A percentile compares a stretch with the other conserved stretches of the same genome.
phyloP scores from a whole-genome alignment of 2,888 invertebrate species.

The Amblyjoppa fuscipennis region DNA sequence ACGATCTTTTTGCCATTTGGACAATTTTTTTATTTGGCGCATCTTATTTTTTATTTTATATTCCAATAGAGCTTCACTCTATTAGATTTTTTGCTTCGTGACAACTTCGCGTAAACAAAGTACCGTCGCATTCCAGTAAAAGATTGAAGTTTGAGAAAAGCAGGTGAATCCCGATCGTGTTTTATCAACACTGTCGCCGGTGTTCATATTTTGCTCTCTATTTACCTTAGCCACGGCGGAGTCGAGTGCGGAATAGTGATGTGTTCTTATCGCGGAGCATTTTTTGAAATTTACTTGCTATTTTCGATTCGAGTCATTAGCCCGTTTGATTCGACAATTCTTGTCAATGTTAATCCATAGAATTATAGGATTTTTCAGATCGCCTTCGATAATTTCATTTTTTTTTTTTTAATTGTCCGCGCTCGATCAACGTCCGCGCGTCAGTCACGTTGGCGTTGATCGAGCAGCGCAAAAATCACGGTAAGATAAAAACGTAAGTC shows the following conservation, averaged over 20 bases:
- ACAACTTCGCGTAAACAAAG: not conserved
- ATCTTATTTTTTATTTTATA: too few species aligned
- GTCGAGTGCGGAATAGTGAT: not conserved
- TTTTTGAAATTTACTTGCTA: not conserved
- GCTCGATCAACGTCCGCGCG: not conserved
- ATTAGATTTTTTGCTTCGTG: not conserved
- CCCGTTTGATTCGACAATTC: not conserved
- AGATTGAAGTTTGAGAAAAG: not conserved
- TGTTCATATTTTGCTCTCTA: not conserved
- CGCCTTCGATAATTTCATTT: not conserved
- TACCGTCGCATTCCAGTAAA: not conserved
- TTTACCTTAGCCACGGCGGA: not conserved
- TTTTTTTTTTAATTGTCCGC: not conserved
- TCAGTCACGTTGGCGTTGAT: not conserved
- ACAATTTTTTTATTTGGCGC: too few species aligned
- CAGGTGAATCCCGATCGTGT: not conserved
- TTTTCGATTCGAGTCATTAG: not conserved
- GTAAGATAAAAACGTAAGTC: not conserved
- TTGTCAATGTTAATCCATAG: not conserved
- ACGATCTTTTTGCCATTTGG: not conserved
- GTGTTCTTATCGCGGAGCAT: not conserved
- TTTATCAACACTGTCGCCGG: not conserved
- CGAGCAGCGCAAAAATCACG: not conserved
- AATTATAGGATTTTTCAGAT: constrained; percentile 12
- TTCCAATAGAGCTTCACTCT: not conserved